Conservation (phyloP, 2,888 invertebrate genomes). For the Maniola hyperantus region DNA sequence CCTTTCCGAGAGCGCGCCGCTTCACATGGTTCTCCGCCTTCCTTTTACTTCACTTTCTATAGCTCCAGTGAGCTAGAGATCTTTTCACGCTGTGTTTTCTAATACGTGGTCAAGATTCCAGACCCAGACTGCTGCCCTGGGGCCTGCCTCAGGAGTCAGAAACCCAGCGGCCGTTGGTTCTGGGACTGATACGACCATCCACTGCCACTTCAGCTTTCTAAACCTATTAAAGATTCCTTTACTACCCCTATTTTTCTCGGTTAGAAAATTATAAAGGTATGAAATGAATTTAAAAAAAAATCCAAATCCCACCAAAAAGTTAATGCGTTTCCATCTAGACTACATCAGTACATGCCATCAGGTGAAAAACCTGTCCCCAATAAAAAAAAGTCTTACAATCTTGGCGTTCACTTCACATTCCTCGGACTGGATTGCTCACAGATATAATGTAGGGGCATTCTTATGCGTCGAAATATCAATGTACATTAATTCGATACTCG, state of each 20-base stretch:
- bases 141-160: no score
- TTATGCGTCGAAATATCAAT: constrained; percentile 39
- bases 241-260: no score
- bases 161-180: no score
- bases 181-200: no score
- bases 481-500: constrained; percentile 41
- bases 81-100: background rate
- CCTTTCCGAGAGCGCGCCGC: no score
- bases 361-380: constrained; percentile 10
- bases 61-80: background rate
- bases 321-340: background rate
- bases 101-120: background rate
- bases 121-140: background rate
- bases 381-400: constrained; percentile 10
- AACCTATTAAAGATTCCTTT: no score
- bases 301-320: background rate
- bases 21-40: background rate
- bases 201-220: no score
- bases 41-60: background rate
- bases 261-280: no score
- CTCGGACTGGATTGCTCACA: constrained; percentile 37
- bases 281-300: no score
- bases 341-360: constrained; percentile 1
- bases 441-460: constrained; percentile 26
- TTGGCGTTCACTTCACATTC: constrained; percentile 33